Evolutionary conservation across 2,113 vertebrate species (phyloP), one percentile per base, ranked within the genome.

Genomic region (Girardinichthys multiradiatus): DNA sequence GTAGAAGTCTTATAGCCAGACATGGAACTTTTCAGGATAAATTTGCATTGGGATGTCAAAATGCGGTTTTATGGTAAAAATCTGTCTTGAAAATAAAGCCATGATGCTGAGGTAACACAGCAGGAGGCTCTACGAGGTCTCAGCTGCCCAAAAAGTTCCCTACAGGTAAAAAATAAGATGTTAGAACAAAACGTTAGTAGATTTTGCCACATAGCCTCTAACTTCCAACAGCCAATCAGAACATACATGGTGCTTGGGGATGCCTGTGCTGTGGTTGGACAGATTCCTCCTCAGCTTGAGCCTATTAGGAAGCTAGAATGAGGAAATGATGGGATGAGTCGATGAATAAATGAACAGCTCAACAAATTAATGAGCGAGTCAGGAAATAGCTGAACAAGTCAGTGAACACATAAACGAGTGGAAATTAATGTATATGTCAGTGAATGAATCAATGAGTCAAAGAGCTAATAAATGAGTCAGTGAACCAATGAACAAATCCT

Each of bases 241-340:
- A 92, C 92, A 79, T 92, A 93, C 92, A 28, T 89, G 86, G 31
- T 42, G 76, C 62, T 77, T 82, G 10, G 68, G 61, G 63, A 86
- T 72, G 68, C 29, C 84, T 77, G 87, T 51, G 84, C 86, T 91
- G 33, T 76, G 86, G 82, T 83, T 75, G 72, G 91, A 93, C 80
- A 90, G 87, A 72, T 90, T 94, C 87, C 91, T 91, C 86, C 70
- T 86, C 75, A 83, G 87, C 58, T 17, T 81, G 65, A 59, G 33
- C 65, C 73, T 83, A 51, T 87, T 80, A 76, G 83, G 71, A 39
- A 79, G 59, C 91, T 93, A 82, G 76, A 63, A 75, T 78, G 45
- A 83, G 76, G 79, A 87, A 73, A 39, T 33, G 69, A 48, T 28
- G 48, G 64, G 27, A 57, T 24, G 15, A 59, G 9, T 58, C 17